A percentile compares a stretch with the other conserved stretches of the same genome.
phyloP scores from a whole-genome alignment of 2,888 invertebrate genomes.

The Hofmannophila pseudospretella region DNA sequence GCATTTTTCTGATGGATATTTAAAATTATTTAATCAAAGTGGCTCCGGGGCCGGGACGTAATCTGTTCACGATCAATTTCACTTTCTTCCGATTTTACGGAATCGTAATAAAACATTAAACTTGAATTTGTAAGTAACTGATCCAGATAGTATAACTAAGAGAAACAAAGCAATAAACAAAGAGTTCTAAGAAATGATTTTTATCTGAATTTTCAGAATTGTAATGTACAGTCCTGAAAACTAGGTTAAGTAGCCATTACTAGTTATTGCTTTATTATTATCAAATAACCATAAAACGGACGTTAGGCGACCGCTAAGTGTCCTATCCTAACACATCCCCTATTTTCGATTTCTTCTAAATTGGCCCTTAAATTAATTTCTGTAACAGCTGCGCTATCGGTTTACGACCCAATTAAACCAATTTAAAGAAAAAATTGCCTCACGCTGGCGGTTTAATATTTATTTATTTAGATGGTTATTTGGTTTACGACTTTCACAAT shows the following conservation, averaged over 20 bases:
- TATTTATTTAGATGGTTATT: too few relatives aligned
- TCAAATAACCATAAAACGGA: slow-evolving; percentile 22
- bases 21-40: background rate
- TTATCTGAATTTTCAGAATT: too few relatives aligned
- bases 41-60: too few relatives aligned
- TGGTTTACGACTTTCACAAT: too few relatives aligned
- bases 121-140: too few relatives aligned
- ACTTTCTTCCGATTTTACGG: too few relatives aligned
- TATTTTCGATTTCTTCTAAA: slow-evolving; percentile 59
- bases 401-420: slow-evolving; percentile 65
- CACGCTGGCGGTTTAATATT: slow-evolving; percentile 13
- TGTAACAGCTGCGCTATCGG: slow-evolving; percentile 58
- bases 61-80: too few relatives aligned
- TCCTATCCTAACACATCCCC: slow-evolving; percentile 40
- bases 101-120: too few relatives aligned
- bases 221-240: background rate
- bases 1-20: slow-evolving; percentile 9
- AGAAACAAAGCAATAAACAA: too few relatives aligned
- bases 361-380: slow-evolving; percentile 60
- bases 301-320: slow-evolving; percentile 23
- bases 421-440: slow-evolving; percentile 30
- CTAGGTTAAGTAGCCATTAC: background rate
- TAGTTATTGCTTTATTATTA: slow-evolving; percentile 18
- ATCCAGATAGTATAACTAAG: too few relatives aligned
- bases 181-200: too few relatives aligned